Evolutionary conservation across 1,140 invertebrate genomes (phyloP).

Genomic region (Nymphalis io): DNA sequence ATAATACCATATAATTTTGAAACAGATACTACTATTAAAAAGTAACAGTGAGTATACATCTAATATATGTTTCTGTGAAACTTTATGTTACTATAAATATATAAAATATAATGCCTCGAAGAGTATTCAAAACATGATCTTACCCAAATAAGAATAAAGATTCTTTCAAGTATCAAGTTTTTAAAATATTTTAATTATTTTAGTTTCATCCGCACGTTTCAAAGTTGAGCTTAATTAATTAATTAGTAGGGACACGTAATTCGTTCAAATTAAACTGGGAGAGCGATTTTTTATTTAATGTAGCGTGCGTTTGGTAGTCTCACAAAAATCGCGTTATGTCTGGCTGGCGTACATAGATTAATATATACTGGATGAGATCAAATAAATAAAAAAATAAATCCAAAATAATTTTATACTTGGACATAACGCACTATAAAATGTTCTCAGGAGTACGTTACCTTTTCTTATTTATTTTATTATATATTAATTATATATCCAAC

Average conservation of each 20-base stretch:
- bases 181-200: conserved; percentile 38
- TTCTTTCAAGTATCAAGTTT: conserved; percentile 16
- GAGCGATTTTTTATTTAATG: conserved; percentile 65
- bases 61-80: no score
- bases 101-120: neutral
- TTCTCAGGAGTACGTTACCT: no score
- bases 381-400: neutral
- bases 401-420: no score
- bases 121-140: neutral
- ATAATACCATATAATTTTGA: no score
- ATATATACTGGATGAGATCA: neutral
- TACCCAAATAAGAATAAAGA: conserved; percentile 8
- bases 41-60: no score
- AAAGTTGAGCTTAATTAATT: conserved; percentile 62
- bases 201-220: conserved; percentile 32
- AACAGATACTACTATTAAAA: no score
- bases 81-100: neutral
- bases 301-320: conserved; percentile 61
- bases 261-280: conserved; percentile 50
- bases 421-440: no score
- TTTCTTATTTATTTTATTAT: neutral
- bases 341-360: conserved; percentile 27
- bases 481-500: neutral
- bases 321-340: conserved; percentile 64
- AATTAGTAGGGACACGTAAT: conserved; percentile 56